Evolutionary conservation across 2,888 invertebrate genomes (phyloP).

Genomic region (Drosophila percnosoma): DNA sequence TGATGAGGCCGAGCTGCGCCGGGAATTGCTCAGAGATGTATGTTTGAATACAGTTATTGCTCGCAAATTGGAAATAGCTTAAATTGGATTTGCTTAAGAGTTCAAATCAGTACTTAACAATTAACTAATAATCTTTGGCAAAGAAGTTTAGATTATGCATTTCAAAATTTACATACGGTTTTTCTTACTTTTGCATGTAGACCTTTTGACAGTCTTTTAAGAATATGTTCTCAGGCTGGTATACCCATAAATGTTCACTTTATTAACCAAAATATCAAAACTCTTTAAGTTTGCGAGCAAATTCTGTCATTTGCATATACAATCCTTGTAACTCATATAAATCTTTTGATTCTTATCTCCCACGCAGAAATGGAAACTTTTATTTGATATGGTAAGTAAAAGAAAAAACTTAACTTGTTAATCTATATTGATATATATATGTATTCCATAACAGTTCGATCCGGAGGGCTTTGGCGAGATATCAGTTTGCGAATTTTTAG

Average conservation of each 20-base stretch:
- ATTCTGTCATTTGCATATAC: not conserved
- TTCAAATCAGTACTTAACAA: not conserved
- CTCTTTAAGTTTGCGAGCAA: not conserved
- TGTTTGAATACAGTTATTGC: constrained; percentile 83
- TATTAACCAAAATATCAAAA: not conserved
- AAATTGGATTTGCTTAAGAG: not conserved
- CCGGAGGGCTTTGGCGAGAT: constrained; percentile 97
- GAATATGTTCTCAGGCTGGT: not conserved
- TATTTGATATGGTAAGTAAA: constrained; percentile 92
- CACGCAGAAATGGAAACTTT: constrained; percentile 93
- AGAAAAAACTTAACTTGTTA: no score
- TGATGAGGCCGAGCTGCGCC: constrained; percentile 91
- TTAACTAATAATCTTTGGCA: not conserved
- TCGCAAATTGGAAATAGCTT: not conserved
- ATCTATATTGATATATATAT: no score
- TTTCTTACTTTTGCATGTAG: not conserved
- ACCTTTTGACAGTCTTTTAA: not conserved
- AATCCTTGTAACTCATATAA: not conserved
- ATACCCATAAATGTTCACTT: not conserved
- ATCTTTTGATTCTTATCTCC: not conserved
- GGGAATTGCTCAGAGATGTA: constrained; percentile 92
- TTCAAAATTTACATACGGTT: no score
- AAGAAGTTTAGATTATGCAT: not conserved
- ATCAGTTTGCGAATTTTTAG: constrained; percentile 92
- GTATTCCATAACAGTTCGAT: constrained; percentile 88